Conservation (phyloP, 2,113 vertebrate species). For the Cinclus cinclus region DNA sequence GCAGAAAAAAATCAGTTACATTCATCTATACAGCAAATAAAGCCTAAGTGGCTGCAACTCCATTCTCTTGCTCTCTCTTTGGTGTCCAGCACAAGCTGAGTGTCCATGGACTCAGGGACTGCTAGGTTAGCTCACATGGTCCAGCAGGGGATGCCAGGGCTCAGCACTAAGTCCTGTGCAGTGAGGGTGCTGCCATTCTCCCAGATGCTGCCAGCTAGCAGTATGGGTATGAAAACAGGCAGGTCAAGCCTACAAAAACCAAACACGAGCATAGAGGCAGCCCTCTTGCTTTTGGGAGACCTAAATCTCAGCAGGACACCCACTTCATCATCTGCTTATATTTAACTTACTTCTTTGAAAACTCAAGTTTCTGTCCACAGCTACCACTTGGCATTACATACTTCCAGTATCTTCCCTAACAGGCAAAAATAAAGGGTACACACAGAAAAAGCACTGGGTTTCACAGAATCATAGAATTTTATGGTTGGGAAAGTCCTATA, state of each 20-base stretch:
- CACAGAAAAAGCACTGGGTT: not conserved
- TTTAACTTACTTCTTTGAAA: not conserved
- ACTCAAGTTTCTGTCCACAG: not conserved
- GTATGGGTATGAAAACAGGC: not conserved
- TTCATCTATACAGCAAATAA: not conserved
- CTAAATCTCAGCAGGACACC: not conserved
- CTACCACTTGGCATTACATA: not conserved
- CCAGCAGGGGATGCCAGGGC: fast-evolving
- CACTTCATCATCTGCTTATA: not conserved
- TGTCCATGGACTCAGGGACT: not conserved
- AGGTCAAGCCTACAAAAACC: not conserved
- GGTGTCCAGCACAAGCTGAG: not conserved
- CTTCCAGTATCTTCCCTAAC: not conserved
- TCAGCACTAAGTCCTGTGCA: not conserved
- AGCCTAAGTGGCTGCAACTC: not conserved
- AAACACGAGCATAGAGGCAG: not conserved
- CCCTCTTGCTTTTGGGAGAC: not conserved
- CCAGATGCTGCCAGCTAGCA: not conserved
- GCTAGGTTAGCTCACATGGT: not conserved
- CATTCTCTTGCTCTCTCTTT: not conserved
- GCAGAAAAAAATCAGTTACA: not conserved
- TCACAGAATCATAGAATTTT: not conserved
- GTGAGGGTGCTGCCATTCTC: not conserved
- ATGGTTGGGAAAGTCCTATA: not conserved
- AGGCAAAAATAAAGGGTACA: not conserved